These are phyloP conservation scores for Himalopsyche kuldschensis DNA, from an alignment of 2,888 invertebrate species.

Conservation along the genomic window DNA sequence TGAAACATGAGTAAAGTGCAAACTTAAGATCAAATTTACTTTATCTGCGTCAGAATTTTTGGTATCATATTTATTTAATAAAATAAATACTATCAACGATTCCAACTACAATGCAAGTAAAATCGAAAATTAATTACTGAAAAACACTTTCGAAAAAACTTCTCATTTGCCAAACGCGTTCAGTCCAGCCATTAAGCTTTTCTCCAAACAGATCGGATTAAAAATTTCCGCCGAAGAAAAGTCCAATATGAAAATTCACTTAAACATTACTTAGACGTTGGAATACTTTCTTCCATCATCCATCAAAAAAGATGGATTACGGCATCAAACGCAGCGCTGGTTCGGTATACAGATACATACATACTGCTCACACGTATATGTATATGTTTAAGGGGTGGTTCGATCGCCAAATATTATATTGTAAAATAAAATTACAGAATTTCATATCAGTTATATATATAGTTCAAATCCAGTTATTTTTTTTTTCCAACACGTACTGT, in stretches of 20 bases:
- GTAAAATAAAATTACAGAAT: too few species aligned
- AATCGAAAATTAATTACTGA: neutral
- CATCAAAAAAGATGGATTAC: constrained; percentile 41
- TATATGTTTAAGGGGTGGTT: neutral
- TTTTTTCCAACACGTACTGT: too few species aligned
- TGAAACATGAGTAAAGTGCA: too few species aligned
- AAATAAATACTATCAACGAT: too few species aligned
- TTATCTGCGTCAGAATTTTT: too few species aligned
- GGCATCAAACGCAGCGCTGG: constrained; percentile 36
- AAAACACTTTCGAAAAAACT: neutral
- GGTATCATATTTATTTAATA: too few species aligned
- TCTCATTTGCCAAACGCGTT: neutral
- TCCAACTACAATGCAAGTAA: too few species aligned
- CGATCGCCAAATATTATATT: neutral
- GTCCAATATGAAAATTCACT: constrained; percentile 39
- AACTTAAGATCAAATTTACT: too few species aligned
- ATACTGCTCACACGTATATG: neutral
- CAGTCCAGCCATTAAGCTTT: neutral
- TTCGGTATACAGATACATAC: neutral
- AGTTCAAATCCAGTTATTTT: too few species aligned
- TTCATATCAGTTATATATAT: too few species aligned
- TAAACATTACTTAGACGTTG: constrained; percentile 38
- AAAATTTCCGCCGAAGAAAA: constrained; percentile 22
- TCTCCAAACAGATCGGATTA: constrained; percentile 6
- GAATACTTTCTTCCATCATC: constrained; percentile 38